Evolutionary conservation across 2,113 vertebrate genomes (phyloP).

Genomic region (Coptodon bakossiorum): DNA sequence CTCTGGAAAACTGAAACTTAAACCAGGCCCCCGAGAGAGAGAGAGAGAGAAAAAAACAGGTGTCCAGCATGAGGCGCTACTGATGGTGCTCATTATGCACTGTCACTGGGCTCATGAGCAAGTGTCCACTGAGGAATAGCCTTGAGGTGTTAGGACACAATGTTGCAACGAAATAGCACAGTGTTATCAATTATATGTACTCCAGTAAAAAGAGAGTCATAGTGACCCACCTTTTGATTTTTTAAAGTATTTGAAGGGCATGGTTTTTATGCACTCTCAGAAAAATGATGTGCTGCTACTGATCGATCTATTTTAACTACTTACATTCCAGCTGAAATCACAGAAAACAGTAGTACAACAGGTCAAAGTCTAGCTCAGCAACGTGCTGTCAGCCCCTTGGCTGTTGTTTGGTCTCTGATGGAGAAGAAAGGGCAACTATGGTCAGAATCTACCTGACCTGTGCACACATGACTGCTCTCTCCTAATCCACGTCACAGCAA

Average conservation of each 20-base stretch:
- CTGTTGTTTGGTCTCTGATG: slow-evolving; percentile 11
- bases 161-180: slow-evolving; percentile 17
- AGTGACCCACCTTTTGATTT: background rate
- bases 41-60: slow-evolving; percentile 18
- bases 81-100: slow-evolving; percentile 8
- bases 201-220: background rate
- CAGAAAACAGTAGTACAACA: background rate
- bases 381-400: background rate
- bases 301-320: background rate
- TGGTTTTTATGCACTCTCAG: background rate
- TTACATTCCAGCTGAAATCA: background rate
- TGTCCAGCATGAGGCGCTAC: slow-evolving; percentile 19
- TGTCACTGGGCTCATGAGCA: slow-evolving; percentile 17
- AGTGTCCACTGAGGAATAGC: slow-evolving; percentile 10
- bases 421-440: slow-evolving; percentile 11
- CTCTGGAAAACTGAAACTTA: slow-evolving; percentile 50
- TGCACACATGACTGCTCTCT: slow-evolving; percentile 41
- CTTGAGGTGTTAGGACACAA: background rate
- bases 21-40: slow-evolving; percentile 33
- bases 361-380: background rate
- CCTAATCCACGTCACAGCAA: slow-evolving; percentile 41
- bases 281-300: background rate
- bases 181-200: background rate
- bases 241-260: background rate
- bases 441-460: slow-evolving; percentile 37